Evolutionary conservation across 2,888 invertebrate species (phyloP), one percentile per base, ranked within the genome.

Genomic region (Conus canariensis): DNA sequence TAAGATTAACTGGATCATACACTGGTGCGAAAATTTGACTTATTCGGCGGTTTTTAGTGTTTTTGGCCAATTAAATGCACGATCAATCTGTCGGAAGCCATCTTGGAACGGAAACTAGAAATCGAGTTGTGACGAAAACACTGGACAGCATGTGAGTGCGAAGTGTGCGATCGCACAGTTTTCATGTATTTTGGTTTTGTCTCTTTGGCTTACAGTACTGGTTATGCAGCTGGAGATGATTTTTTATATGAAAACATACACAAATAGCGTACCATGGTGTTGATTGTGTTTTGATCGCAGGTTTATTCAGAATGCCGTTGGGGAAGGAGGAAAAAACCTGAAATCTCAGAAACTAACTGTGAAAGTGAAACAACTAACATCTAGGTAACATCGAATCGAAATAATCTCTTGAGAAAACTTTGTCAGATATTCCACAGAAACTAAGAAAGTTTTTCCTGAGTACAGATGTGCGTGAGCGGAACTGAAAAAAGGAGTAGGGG

Each of bases 31-130:
- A 74, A 19, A n/a, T 87, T 58, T 56, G 74, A 74, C 8, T 25
- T 30, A 58, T 58, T 58, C 2, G n/a, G 25, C 9, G n/a, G 12
- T 58, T 74, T 74, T 2, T 5, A 10, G 59, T 0, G 22, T 6
- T 70, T 87, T 87, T n/a, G n/a, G 45, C 58, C 3, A 58, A 25
- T 74, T 74, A 16, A 12, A 0, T 77, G 14, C 14, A 25, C 58
- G 80, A 80, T 9, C 19, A 45, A 85, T 16, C 16, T n/a, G 0
- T 6, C 25, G 89, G 89, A 85, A 67, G 89, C 89, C 89, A 89
- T 89, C 59, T 89, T 89, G 89, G 89, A 89, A 89, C 89, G 74
- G 89, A 89, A 58, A 89, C 85, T 89, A 89, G 83, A 59, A 82
- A 59, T 64, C 30, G 58, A 16, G 83, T 64, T 58, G 58, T 12